Evolutionary conservation across 2,113 vertebrate species (phyloP).

Genomic region (Hylia prasina): DNA sequence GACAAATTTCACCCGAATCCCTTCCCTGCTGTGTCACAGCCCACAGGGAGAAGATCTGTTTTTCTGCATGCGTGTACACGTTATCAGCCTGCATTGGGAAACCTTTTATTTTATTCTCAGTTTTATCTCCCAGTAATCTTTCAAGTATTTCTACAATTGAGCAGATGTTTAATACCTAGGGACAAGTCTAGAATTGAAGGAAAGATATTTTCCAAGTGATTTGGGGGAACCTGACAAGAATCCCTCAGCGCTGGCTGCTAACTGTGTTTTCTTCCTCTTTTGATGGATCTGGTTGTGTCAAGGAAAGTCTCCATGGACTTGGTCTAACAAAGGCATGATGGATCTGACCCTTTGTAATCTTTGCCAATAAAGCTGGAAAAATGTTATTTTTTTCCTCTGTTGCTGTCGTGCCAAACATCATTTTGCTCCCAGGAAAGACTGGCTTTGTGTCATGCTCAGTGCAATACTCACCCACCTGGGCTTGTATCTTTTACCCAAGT

Average conservation of each 20-base stretch:
- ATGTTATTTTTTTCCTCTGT: not conserved
- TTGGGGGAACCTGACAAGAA: not conserved
- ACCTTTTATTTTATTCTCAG: not conserved
- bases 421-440: not conserved
- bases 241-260: not conserved
- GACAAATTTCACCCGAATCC: not conserved
- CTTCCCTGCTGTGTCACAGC: not conserved
- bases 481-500: not conserved
- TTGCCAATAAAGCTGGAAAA: slow-evolving; percentile 11
- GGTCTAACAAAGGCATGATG: slow-evolving; percentile 3
- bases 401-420: not conserved
- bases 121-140: not conserved
- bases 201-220: slow-evolving; percentile 14
- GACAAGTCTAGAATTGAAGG: not conserved
- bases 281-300: slow-evolving; percentile 26
- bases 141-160: not conserved
- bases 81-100: not conserved
- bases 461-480: not conserved
- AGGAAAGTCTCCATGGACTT: not conserved
- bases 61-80: accelerated
- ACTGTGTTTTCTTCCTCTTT: slow-evolving; percentile 26
- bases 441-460: not conserved
- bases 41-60: not conserved
- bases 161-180: slow-evolving; percentile 7
- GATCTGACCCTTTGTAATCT: slow-evolving; percentile 27